Base-by-base conservation (phyloP, 2,113 vertebrate genomes). In the Euleptes europaea region DNA sequence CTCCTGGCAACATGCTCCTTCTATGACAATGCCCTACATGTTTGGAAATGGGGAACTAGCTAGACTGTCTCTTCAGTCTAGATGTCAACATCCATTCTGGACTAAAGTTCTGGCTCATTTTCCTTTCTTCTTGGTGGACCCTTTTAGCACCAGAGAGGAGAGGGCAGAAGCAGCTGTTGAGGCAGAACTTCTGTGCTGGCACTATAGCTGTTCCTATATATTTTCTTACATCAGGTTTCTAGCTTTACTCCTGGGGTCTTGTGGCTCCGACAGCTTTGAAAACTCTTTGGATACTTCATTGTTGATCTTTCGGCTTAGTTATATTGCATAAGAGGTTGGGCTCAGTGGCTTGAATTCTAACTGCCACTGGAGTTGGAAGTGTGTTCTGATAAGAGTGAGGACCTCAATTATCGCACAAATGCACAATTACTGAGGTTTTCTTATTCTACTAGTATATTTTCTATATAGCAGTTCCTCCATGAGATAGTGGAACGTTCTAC, bases 1-100 rank as follows among this genome's bases (percentile, higher is more conserved):
- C 93, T 99, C 51, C 88, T 99, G 35, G 98, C 98, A 0, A 98
- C 97, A 31, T 99, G 99, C 88, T 99, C 98, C 0, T 99, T 99
- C 91, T 99, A 98, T 10, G 97, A 98, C 91, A 98, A 98, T 13
- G 96, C 97, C 86, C 96, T 99, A 23, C 98, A 99, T 0, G 93
- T 99, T 73, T 99, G 98, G 99, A 97, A 95, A 90, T 99, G 98
- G 98, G 97, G 98, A 92, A 96, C 90, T 92, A 95, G 83, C 82
- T 90, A 92, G 85, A 67, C 54, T 42, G 40, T 38, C 54, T 23
- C 85, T 49, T 76, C 3, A 1, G 84, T 86, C 19, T 92, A 66
- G 87, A 72, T 9, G 1, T 47, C 13, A 4, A n/a, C 15, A 33
- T 33, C 7, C 47, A 40, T 54, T 17, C 35, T 70, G 69, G 17